Base-by-base conservation (phyloP, 64 coral and sea anemone species). In the Montipora efflorescens region DNA sequence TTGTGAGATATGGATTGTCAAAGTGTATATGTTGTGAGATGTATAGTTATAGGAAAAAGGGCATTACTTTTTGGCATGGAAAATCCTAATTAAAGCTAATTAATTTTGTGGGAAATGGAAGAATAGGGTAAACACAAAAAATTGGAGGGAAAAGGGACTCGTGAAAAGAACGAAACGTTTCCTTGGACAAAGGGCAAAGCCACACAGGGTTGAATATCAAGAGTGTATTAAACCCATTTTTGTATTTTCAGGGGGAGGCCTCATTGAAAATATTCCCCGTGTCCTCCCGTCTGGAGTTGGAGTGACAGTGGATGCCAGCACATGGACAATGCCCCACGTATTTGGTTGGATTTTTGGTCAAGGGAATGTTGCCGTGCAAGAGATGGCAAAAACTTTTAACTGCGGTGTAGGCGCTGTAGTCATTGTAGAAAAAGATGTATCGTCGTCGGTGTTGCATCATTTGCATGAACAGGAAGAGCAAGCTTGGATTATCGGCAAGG, bases 341-440 rank as follows among this genome's bases (percentile, higher is more conserved):
- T 98, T 98, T 72, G 88, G 94, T 36, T 98, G 96, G 96, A 73
- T 98, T 4, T 95, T 57, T 75, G 84, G 76, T 20, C 94, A 95
- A 61, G 96, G 96, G 10, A 93, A 90, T 44, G 91, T 98, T 8
- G 10, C 91, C 46, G 45, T 19, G 0, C 74, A 47, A 25, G 96
- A 98, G 57, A 98, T 98, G 96, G 48, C 79, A 0, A 81, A 89
- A 79, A 95, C 91, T 43, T 98, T 98, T 69, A 98, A 98, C 67
- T 98, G 96, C 71, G 94, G 96, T 43, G 89, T 98, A 55, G 96
- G 96, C 13, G 96, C 87, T 48, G 94, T 93, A 2, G 44, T 98
- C 6, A 44, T 98, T 22, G 87, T 93, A 21, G 58, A 75, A 14
- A 91, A 91, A 79, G 79, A 64, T 19, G 62, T 88, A 77, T 70